A percentile compares a stretch with the other conserved stretches of the same genome.
phyloP scores from a whole-genome alignment of 2,888 invertebrate species.

The Dione juno region DNA sequence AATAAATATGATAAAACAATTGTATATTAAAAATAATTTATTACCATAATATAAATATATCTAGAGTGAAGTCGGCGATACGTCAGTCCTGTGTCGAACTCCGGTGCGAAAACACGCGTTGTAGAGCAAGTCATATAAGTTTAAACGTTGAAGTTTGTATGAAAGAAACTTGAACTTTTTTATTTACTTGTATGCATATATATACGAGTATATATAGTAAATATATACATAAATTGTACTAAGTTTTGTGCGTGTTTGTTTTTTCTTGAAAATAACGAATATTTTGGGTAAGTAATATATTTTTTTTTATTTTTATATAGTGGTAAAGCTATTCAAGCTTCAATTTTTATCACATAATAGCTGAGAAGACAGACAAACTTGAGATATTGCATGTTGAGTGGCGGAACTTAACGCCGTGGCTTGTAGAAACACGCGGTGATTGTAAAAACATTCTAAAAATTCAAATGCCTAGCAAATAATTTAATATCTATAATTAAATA shows the following conservation, averaged over 20 bases:
- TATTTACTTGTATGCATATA: not conserved
- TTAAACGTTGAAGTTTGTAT: slow-evolving; percentile 1
- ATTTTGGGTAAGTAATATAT: slow-evolving; percentile 14
- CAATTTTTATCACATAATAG: too few species aligned
- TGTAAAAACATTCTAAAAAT: too few species aligned
- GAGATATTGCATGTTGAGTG: too few species aligned
- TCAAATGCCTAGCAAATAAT: too few species aligned
- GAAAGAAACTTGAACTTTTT: not conserved
- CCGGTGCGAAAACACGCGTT: slow-evolving; percentile 34
- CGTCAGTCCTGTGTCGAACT: slow-evolving; percentile 39
- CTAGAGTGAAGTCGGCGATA: slow-evolving; percentile 7
- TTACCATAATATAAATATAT: slow-evolving; percentile 21
- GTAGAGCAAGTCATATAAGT: not conserved
- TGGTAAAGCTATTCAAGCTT: too few species aligned
- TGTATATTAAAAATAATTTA: slow-evolving; percentile 37
- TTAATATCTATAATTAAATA: too few species aligned
- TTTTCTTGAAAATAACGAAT: not conserved
- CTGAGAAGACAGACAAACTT: too few species aligned
- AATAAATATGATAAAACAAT: slow-evolving; percentile 3
- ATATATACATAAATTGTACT: not conserved
- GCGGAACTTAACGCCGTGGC: too few species aligned
- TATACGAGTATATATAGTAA: not conserved
- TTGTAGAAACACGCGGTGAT: too few species aligned
- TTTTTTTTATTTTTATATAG: not conserved
- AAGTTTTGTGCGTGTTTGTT: slow-evolving; percentile 2